phyloP scores from a whole-genome alignment of 1,140 invertebrate species.

The Charaxes varanes region DNA sequence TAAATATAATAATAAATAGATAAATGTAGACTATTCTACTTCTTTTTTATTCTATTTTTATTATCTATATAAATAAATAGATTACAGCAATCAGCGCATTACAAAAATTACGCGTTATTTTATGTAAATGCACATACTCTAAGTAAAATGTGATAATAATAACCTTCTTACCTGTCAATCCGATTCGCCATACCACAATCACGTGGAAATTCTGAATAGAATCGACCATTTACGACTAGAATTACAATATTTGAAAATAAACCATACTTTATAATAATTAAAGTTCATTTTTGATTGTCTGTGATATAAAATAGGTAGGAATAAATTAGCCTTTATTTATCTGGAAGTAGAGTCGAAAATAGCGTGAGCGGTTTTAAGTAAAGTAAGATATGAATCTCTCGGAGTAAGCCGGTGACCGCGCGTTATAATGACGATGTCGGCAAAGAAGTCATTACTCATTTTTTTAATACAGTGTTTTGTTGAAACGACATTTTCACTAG shows the following conservation, averaged over 20 bases:
- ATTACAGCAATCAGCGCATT: conserved; percentile 5
- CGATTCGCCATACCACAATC: conserved; percentile 62
- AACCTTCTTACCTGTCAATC: conserved; percentile 69
- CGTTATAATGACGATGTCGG: conserved; percentile 63
- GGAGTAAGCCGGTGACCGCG: conserved; percentile 47
- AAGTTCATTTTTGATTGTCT: conserved; percentile 15
- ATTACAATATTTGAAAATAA: conserved; percentile 23
- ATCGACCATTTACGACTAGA: conserved; percentile 21
- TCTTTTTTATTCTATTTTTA: too few species aligned
- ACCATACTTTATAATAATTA: conserved; percentile 24
- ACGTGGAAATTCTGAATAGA: conserved; percentile 51
- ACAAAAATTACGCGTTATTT: conserved; percentile 34
- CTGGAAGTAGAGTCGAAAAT: conserved; percentile 21
- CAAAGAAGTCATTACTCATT: conserved; percentile 72
- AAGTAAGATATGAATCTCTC: conserved; percentile 60
- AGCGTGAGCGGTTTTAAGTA: conserved; percentile 8
- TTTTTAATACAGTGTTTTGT: conserved; percentile 72
- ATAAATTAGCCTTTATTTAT: conserved; percentile 17
- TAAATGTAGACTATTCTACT: too few species aligned
- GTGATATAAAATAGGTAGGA: not conserved
- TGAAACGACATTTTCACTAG: conserved; percentile 71
- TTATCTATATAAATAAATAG: too few species aligned
- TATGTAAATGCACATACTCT: conserved; percentile 60
- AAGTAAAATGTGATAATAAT: conserved; percentile 72
- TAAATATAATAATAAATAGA: too few species aligned